Evolutionary conservation across 2,113 vertebrate species (phyloP), one percentile per base, ranked within the genome.

Genomic region (Gymnocephalus cernua): DNA sequence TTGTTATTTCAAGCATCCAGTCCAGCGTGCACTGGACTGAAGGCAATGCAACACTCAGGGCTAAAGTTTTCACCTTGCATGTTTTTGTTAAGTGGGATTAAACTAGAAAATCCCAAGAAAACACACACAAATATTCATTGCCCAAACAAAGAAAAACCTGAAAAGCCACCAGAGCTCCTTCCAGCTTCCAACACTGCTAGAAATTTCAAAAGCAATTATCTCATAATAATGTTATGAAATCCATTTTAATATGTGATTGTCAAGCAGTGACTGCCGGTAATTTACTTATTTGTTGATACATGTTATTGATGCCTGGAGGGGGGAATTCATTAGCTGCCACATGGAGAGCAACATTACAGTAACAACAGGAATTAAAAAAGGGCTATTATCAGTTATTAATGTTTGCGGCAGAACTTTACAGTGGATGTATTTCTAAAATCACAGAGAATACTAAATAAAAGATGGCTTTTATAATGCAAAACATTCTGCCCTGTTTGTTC

Each of bases 221-320:
- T 56, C 47, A 74, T 66, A 56, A 63, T 69, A 47, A 48, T 53
- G 8, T 11, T n/a, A 44, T 51, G 29, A 65, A 67, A 82, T 70
- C 15, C 4, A 21, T 74, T 75, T 57, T 21, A 41, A 72, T 23
- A 44, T 23, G 13, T 4, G 15, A 47, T 51, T 51, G 61, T 62
- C 79, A 62, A 71, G 38, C 76, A 48, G 64, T 53, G 50, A 63
- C 21, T 70, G 11, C 38, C 38, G 38, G 10, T 3, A 81, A 81
- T 80, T 78, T 64, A 53, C 63, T 65, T 32, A 76, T 73, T 83
- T 67, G 35, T 71, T 85, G 67, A 76, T 76, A 59, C 73, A 74
- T 72, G 21, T 27, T 61, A 80, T 59, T 75, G 53, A 88, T 75
- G 56, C 69, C 56, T 15, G 25, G 25, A 21, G 27, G 21, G 57